Conservation (phyloP, 2,797 vertebrate species). For the Potorous gilbertii region DNA sequence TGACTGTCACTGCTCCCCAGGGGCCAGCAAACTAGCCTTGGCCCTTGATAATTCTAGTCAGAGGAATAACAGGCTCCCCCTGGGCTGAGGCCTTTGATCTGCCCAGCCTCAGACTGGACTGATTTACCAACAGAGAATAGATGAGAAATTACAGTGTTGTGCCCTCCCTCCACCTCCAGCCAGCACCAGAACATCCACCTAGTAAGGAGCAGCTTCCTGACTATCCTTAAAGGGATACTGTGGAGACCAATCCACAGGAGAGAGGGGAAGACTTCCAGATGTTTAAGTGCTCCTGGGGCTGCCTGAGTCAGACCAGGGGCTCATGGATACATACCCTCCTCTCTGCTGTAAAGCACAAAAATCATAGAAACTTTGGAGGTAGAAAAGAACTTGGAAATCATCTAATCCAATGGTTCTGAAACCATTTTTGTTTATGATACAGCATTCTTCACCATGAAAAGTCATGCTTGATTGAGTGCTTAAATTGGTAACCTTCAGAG, state of each 20-base stretch:
- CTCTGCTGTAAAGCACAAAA: not conserved
- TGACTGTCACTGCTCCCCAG: not conserved
- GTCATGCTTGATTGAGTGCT: not conserved
- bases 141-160: conserved; percentile 48
- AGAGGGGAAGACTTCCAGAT: not conserved
- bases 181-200: not conserved
- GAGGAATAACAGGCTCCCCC: conserved; percentile 37
- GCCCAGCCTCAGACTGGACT: conserved; percentile 54
- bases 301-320: not conserved
- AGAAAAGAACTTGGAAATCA: not conserved
- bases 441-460: not conserved
- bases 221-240: conserved; percentile 32
- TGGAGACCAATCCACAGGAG: not conserved
- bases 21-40: conserved; percentile 58
- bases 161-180: conserved; percentile 5
- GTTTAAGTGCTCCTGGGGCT: not conserved
- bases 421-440: not conserved
- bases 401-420: not conserved
- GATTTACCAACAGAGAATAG: conserved; percentile 64
- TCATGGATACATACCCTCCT: not conserved
- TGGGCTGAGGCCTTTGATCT: conserved; percentile 65
- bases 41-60: conserved; percentile 8
- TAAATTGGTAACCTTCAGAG: not conserved
- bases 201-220: conserved; percentile 29
- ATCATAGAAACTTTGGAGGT: not conserved